Evolutionary conservation across 2,888 invertebrate species (phyloP).

Genomic region (Machimus atricapillus): DNA sequence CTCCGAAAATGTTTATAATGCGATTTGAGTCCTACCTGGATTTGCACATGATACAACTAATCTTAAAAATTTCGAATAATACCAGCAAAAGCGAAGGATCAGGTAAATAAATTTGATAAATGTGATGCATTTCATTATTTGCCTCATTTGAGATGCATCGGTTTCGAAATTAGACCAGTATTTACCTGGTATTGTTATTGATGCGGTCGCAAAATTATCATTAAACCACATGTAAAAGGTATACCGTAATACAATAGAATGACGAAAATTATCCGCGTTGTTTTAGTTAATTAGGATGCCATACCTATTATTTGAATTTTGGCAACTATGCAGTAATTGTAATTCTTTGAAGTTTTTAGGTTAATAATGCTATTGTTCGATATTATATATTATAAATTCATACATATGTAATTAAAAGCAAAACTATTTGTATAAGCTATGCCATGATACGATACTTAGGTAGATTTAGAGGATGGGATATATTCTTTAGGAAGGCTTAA

Average conservation of each 20-base stretch:
- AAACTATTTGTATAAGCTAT: no score
- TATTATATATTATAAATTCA: no score
- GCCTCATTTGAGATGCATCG: conserved; percentile 1
- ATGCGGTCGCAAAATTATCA: neutral
- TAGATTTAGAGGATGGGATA: no score
- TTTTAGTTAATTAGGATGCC: neutral
- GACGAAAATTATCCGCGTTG: neutral
- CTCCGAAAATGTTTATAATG: conserved; percentile 1
- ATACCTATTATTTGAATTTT: neutral
- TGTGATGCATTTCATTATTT: neutral
- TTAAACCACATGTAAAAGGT: neutral
- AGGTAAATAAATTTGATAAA: conserved; percentile 30
- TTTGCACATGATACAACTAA: neutral
- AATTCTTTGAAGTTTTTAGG: neutral
- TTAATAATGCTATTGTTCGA: neutral
- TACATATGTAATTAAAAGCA: no score
- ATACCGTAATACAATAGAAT: neutral
- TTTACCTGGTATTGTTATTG: neutral
- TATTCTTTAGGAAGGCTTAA: no score
- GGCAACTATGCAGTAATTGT: neutral
- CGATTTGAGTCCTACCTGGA: neutral
- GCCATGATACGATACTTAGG: no score
- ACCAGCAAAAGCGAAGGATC: neutral
- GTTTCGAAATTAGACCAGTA: neutral
- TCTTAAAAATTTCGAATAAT: conserved; percentile 11